phyloP scores from a whole-genome alignment of 2,888 invertebrate species.

The Luperina nickerlii region DNA sequence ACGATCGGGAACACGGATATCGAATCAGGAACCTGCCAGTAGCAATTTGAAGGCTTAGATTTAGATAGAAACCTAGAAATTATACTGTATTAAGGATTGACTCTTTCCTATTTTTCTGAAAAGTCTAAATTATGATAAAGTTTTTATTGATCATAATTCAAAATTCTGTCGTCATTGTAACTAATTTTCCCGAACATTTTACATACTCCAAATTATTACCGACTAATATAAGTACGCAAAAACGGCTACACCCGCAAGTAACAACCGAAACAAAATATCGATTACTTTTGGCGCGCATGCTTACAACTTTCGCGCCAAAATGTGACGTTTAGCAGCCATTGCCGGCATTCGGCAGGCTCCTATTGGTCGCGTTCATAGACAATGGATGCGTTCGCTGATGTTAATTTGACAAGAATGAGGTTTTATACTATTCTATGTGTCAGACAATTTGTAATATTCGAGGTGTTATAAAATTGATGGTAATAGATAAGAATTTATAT shows the following conservation, averaged over 20 bases:
- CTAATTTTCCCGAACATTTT: background rate
- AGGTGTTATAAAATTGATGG: conserved; percentile 35
- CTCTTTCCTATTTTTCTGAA: background rate
- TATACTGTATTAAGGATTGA: background rate
- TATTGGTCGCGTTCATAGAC: conserved; percentile 63
- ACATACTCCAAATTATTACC: conserved; percentile 40
- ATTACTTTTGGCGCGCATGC: conserved; percentile 80
- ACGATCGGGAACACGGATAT: background rate
- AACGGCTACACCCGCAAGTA: conserved; percentile 65
- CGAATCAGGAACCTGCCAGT: background rate
- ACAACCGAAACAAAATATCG: conserved; percentile 80
- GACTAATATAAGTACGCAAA: conserved; percentile 66
- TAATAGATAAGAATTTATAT: conserved; percentile 17
- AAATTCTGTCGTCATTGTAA: background rate
- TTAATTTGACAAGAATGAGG: conserved; percentile 68
- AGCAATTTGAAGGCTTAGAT: background rate
- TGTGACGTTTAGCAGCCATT: conserved; percentile 72
- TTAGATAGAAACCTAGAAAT: background rate
- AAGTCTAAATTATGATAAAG: too few species aligned
- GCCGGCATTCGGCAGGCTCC: conserved; percentile 48
- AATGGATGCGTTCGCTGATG: conserved; percentile 66
- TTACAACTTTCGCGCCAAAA: conserved; percentile 83
- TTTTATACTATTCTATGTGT: conserved; percentile 55
- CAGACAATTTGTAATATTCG: conserved; percentile 33
- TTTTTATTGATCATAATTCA: background rate